Percentiles rank a stretch among this genome's conserved stretches.
Evolutionary conservation across 1,140 invertebrate species (phyloP).

Genomic region (Drosophila pallidifrons): DNA sequence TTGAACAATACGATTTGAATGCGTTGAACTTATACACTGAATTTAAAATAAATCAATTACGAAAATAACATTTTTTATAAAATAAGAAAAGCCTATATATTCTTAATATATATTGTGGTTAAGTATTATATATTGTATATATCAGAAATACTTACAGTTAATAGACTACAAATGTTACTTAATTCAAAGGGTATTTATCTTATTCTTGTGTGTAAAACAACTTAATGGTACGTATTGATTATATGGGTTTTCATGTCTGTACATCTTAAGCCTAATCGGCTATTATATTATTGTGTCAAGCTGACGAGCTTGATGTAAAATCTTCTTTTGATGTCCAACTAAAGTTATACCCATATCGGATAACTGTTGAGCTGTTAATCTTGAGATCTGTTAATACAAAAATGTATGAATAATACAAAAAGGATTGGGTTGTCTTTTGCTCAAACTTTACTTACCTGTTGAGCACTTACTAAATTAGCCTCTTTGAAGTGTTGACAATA

Average conservation of each 20-base stretch:
- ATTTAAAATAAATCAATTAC: neutral
- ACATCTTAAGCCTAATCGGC: constrained; percentile 54
- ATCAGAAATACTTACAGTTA: constrained; percentile 28
- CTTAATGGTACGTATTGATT: constrained; percentile 18
- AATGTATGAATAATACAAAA: neutral
- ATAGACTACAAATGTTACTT: constrained; percentile 48
- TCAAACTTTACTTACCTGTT: constrained; percentile 68
- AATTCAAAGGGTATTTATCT: constrained; percentile 32
- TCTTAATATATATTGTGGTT: neutral
- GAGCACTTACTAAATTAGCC: constrained; percentile 86
- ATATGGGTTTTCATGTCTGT: constrained; percentile 55
- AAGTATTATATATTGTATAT: too few relatives aligned
- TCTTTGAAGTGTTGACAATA: constrained; percentile 97
- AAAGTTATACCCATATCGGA: constrained; percentile 96
- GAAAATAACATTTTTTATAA: neutral
- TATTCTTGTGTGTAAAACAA: constrained; percentile 39
- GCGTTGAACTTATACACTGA: too few relatives aligned
- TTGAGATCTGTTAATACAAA: constrained; percentile 79
- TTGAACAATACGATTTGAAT: neutral
- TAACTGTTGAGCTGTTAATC: constrained; percentile 95
- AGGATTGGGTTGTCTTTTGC: too few relatives aligned
- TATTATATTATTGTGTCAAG: constrained; percentile 84
- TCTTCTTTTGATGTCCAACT: constrained; percentile 99
- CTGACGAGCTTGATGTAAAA: constrained; percentile 88
- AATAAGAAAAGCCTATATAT: neutral